These are phyloP conservation scores for Cheirogaleus medius DNA, from an alignment of 2,113 vertebrate genomes.

Conservation along the genomic window DNA sequence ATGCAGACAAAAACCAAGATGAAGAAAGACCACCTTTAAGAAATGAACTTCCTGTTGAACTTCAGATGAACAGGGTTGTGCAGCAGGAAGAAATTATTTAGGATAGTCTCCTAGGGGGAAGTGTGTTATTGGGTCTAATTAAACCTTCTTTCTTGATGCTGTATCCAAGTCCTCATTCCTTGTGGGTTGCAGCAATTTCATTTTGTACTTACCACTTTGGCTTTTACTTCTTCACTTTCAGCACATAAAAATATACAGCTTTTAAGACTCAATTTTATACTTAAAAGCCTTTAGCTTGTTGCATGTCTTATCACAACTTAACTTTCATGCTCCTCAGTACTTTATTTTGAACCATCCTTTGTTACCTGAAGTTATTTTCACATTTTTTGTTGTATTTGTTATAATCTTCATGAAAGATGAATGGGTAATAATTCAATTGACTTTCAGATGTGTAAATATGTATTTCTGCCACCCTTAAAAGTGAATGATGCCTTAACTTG, in stretches of 20 bases:
- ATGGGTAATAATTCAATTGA: neutral
- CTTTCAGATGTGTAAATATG: neutral
- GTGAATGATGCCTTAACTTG: neutral
- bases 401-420: neutral
- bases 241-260: neutral
- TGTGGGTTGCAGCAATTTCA: neutral
- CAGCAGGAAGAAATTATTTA: neutral
- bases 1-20: neutral
- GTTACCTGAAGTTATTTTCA: neutral
- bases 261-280: neutral
- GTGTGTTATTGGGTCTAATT: neutral
- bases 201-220: neutral
- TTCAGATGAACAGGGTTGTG: neutral
- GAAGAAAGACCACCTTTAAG: neutral
- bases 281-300: neutral
- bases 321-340: neutral
- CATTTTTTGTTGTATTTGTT: neutral
- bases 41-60: neutral
- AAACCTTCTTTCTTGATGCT: neutral
- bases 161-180: neutral
- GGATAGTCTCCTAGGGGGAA: neutral
- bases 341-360: neutral
- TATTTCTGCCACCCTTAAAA: neutral
- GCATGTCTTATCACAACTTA: neutral
- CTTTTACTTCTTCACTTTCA: neutral